Base-by-base conservation (phyloP, 23 tunicate genomes). In the Diplosoma virens region DNA sequence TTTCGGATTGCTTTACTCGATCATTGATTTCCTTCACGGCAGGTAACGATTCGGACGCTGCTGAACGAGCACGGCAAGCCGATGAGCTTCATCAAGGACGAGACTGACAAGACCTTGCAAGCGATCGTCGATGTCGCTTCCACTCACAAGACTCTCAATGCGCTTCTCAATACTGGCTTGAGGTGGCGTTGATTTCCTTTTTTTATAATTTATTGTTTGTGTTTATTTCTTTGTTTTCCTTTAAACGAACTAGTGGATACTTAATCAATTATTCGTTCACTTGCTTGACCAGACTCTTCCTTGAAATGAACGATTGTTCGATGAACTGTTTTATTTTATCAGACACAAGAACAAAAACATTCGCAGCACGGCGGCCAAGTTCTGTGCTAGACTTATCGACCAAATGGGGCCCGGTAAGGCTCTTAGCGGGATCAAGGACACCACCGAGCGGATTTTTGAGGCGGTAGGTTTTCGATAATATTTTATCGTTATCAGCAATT, bases 381-480 rank as follows among this genome's bases (percentile, higher is more conserved):
- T 81, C 29, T 86, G 85, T 23, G 53, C 87, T 1, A 47, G 58
- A 37, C 67, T 92, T 1, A 87, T 85, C 23, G 92, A 76, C 0
- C 85, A 80, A 68, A 92, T 92, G 66, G 87, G 87, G 14, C 80
- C 87, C 34, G 97, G 84, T 36, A 85, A 92, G 37, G 76, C 87
- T 11, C 76, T 92, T 26, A 76, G 84, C 46, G 87, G 92, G 3
- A 56, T 82, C 0, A 85, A 85, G 37, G 97, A 92, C 54, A 76
- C 79, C 23, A 82, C 87, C 7, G 92, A 92, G 17, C 75, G 50
- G 25, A 58, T 92, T 20, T 9, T 92, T 11, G 87, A 80, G 32
- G 92, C 92, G 72, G 97, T 92, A 67, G 75, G 87, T 75, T 3
- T n/a, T n/a, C n/a, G n/a, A n/a, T n/a, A n/a, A n/a, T n/a, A n/a